phyloP scores from a whole-genome alignment of 2,888 invertebrate genomes.

The Meandrusa payeni region DNA sequence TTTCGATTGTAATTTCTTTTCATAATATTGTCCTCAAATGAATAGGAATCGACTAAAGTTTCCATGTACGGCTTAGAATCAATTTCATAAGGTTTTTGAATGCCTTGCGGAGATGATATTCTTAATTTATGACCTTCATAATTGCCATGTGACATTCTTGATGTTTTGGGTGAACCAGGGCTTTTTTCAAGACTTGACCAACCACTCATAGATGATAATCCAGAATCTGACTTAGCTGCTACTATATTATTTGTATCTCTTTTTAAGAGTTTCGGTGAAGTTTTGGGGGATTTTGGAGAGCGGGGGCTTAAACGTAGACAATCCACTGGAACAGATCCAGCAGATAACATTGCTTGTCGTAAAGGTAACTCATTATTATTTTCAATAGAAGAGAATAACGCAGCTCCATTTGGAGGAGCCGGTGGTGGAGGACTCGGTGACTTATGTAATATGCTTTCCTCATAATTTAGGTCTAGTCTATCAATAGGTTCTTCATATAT shows the following conservation, averaged over 20 bases:
- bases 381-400: constrained; percentile 68
- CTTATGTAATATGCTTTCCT: constrained; percentile 67
- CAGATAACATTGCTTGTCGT: constrained; percentile 56
- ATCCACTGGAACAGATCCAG: constrained; percentile 56
- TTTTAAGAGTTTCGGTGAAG: constrained; percentile 85
- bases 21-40: constrained; percentile 51
- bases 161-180: constrained; percentile 88
- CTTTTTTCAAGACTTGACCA: constrained; percentile 93
- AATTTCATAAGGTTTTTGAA: constrained; percentile 64
- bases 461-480: constrained; percentile 69
- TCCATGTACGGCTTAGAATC: constrained; percentile 76
- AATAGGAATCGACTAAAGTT: constrained; percentile 78
- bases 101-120: constrained; percentile 61
- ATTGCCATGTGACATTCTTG: constrained; percentile 55
- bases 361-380: constrained; percentile 54
- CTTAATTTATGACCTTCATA: constrained; percentile 69
- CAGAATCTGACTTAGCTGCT: constrained; percentile 91
- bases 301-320: constrained; percentile 83
- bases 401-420: constrained; percentile 85
- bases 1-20: constrained; percentile 59
- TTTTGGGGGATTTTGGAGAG: constrained; percentile 87
- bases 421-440: constrained; percentile 91
- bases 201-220: constrained; percentile 92
- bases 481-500: constrained; percentile 80
- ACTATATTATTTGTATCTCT: constrained; percentile 83